phyloP scores from a whole-genome alignment of 1,140 invertebrate species.

The Atta colombica region DNA sequence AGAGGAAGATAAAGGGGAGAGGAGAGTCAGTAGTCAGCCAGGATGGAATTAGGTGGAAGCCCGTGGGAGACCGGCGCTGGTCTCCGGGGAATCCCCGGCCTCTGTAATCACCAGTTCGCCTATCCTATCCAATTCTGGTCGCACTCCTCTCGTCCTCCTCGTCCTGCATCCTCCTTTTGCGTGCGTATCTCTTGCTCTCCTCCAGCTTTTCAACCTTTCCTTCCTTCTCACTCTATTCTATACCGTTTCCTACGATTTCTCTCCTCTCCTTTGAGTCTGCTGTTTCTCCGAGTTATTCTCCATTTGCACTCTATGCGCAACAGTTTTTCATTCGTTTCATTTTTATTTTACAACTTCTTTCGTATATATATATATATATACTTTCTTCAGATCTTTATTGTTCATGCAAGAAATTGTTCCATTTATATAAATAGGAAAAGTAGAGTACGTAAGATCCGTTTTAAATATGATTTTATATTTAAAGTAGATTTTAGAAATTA shows the following conservation, averaged over 20 bases:
- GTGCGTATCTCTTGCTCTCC: conserved; percentile 30
- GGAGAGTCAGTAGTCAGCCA: conserved; percentile 82
- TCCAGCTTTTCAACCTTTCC: conserved; percentile 19
- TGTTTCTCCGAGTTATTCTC: conserved; percentile 29
- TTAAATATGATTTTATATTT: not conserved
- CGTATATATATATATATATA: no score
- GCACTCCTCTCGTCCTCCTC: conserved; percentile 70
- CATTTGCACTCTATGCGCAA: not conserved
- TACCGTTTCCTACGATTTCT: conserved; percentile 6
- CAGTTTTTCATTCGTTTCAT: conserved; percentile 9
- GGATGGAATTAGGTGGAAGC: conserved; percentile 85
- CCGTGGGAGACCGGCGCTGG: conserved; percentile 79
- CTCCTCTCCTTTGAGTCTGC: not conserved
- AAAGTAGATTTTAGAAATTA: not conserved
- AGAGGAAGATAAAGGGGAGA: conserved; percentile 63
- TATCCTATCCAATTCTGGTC: conserved; percentile 84
- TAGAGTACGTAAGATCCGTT: not conserved
- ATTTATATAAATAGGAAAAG: not conserved
- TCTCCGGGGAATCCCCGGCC: conserved; percentile 81
- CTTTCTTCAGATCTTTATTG: not conserved
- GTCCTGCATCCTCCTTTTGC: conserved; percentile 52
- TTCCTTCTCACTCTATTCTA: not conserved
- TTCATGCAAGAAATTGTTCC: not conserved
- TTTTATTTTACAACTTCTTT: conserved; percentile 31
- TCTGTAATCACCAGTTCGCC: conserved; percentile 85